phyloP scores from a whole-genome alignment of 2,113 vertebrate species.

The Hipposideros armiger region DNA sequence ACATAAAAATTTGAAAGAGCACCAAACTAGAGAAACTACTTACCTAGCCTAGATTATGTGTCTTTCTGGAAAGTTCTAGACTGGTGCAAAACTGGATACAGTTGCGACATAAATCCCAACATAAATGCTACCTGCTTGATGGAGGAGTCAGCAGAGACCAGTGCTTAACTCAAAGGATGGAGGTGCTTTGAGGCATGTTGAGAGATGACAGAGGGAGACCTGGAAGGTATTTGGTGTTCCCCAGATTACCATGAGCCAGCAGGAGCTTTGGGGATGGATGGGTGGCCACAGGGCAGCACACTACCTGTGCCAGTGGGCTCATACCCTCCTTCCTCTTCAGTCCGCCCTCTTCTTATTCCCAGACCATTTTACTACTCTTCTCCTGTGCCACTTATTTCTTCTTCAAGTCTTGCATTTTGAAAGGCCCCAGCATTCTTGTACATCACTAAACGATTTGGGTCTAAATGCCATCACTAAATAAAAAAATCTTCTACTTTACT shows the following conservation, averaged over 20 bases:
- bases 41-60: neutral
- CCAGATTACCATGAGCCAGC: neutral
- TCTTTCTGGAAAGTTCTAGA: conserved; percentile 52
- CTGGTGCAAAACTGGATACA: neutral
- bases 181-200: neutral
- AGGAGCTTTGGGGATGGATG: neutral
- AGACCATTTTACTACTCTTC: neutral
- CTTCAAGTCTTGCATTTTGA: neutral
- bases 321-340: neutral
- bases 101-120: neutral
- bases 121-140: neutral
- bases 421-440: neutral
- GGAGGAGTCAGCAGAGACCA: neutral
- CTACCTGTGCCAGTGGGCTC: neutral
- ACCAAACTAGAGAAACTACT: neutral
- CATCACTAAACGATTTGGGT: neutral
- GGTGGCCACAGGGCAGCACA: neutral
- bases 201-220: neutral
- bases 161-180: neutral
- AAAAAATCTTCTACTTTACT: neutral
- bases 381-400: neutral
- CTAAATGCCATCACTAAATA: neutral
- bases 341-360: too few relatives aligned
- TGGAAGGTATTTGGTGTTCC: neutral
- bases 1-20: neutral